These are phyloP conservation scores for Drosophila helvetica DNA, from an alignment of 2,888 invertebrate species.

Conservation along the genomic window DNA sequence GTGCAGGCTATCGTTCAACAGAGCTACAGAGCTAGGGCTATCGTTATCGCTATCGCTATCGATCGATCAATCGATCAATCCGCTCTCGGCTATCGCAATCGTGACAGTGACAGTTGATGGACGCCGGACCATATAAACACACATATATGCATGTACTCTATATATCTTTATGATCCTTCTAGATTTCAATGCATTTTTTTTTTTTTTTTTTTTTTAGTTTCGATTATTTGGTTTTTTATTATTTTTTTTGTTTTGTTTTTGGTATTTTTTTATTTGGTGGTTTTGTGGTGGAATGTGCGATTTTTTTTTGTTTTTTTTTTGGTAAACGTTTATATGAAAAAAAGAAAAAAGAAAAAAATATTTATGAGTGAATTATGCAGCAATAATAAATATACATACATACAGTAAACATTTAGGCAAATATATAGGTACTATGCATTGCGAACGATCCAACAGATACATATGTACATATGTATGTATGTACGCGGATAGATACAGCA, in stretches of 20 bases:
- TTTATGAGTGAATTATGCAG: conserved; percentile 83
- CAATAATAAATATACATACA: conserved; percentile 81
- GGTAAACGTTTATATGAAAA: conserved; percentile 81
- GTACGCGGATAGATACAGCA: conserved; percentile 33
- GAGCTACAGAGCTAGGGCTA: conserved; percentile 22
- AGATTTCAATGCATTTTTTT: conserved; percentile 42
- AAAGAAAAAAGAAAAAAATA: conserved; percentile 82
- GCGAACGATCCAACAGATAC: background rate
- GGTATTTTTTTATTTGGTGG: conserved; percentile 55
- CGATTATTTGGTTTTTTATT: conserved; percentile 36
- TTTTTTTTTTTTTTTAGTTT: conserved; percentile 44
- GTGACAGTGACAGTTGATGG: conserved; percentile 31
- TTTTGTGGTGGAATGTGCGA: conserved; percentile 79
- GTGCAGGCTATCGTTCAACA: conserved; percentile 13
- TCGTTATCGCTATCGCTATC: conserved; percentile 1
- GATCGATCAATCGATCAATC: conserved; percentile 17
- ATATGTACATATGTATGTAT: conserved; percentile 38
- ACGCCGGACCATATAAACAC: conserved; percentile 28
- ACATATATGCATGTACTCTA: conserved; percentile 25
- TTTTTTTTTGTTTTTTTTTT: conserved; percentile 66
- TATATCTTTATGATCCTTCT: conserved; percentile 49
- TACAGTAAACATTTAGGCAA: conserved; percentile 77
- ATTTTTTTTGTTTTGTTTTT: conserved; percentile 50
- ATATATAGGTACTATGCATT: conserved; percentile 46
- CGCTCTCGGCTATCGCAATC: conserved; percentile 34